Base-by-base conservation (phyloP, 2,797 vertebrate genomes). In the Xenops minutus region DNA sequence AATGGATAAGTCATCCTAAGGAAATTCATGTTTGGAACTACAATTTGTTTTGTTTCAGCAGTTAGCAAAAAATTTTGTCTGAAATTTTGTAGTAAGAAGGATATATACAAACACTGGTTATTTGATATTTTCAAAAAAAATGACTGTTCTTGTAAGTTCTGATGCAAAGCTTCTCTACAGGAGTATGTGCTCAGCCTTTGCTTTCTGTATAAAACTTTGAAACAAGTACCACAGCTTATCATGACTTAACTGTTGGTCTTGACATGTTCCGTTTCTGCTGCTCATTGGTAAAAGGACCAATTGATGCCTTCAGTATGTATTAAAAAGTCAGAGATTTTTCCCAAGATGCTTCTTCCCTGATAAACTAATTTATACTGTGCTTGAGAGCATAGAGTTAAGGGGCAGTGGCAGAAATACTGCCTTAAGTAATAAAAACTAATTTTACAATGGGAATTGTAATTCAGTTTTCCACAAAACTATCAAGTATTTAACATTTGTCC, bases 261-360 rank as follows among this genome's bases (percentile, higher is more conserved):
- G 46, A 63, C 14, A 23, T 77, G 78, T 19, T 85, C 75, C 51
- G 27, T 73, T 61, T 83, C 34, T 5, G 3, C 76, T 95, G 52
- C 79, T 95, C 37, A 43, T 61, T 88, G 34, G 27, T 64, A 88
- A 90, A 94, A 89, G 86, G 92, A 90, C 52, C 41, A 86, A 21
- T 0, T 79, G 61, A 52, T 79, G 13, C 85, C 75, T 95, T 95
- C 77, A 83, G 59, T 67, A 75, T 66, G 84, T 88, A 89, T 76
- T 69, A 93, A 93, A 87, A 96, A 62, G n/a, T n/a, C 69, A 87
- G 62, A 49, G 13, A 92, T 88, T 88, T 93, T 43, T 76, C 56
- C 51, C 88, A 36, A 85, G 46, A 63, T 88, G 88, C 48, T 82
- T 14, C 58, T 93, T 90, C 37, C 76, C 55, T 49, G 66, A 36